Conservation (phyloP, 2,113 vertebrate species). For the Picathartes gymnocephalus region DNA sequence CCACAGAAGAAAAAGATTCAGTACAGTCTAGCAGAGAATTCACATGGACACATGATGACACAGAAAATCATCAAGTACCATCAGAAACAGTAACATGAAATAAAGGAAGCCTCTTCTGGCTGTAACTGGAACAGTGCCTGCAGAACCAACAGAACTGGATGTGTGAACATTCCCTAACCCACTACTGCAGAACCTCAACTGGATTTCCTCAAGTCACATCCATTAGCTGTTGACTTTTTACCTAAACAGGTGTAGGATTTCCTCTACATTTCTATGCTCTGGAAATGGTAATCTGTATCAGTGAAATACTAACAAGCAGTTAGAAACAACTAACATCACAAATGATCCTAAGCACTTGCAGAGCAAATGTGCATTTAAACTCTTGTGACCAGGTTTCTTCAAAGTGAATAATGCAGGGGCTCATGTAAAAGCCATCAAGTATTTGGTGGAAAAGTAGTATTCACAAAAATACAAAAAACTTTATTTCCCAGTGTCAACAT, state of each 20-base stretch:
- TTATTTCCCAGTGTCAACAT: neutral
- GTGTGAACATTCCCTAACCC: neutral
- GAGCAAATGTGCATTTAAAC: neutral
- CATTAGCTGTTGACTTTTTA: neutral
- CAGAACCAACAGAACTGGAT: neutral
- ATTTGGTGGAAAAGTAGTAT: neutral
- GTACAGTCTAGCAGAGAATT: neutral
- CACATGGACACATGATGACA: neutral
- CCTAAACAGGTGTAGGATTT: neutral
- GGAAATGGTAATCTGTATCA: neutral
- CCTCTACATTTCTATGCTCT: neutral
- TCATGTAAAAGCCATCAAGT: neutral
- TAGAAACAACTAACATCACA: neutral
- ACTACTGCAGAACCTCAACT: neutral
- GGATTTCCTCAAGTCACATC: neutral
- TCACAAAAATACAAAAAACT: neutral
- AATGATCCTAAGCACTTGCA: neutral
- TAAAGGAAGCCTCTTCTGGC: neutral
- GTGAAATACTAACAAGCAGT: neutral
- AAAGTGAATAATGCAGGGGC: neutral
- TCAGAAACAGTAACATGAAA: neutral
- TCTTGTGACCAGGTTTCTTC: neutral
- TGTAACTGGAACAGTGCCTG: neutral
- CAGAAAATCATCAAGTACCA: neutral
- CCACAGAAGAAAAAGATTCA: neutral